Evolutionary conservation across 2,797 vertebrate genomes (phyloP).

Genomic region (Halcyon chelicuti): DNA sequence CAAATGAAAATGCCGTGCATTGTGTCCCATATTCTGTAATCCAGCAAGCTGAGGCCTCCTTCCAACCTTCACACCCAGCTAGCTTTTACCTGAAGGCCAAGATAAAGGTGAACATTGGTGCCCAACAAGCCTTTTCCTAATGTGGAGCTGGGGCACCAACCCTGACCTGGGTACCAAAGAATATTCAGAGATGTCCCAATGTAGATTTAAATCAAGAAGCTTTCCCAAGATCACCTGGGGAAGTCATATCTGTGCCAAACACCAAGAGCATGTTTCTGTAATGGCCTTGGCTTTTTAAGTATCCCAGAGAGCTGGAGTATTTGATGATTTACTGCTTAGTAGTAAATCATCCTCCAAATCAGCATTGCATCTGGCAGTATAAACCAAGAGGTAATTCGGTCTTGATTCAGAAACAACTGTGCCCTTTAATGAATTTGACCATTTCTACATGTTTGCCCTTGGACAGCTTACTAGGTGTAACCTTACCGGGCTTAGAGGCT

Average conservation of each 20-base stretch:
- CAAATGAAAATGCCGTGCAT: background rate
- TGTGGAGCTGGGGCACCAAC: background rate
- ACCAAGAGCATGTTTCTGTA: background rate
- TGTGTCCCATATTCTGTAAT: background rate
- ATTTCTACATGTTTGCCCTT: background rate
- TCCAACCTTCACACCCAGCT: background rate
- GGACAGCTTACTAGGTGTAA: constrained; percentile 12
- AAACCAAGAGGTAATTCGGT: background rate
- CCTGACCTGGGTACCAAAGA: background rate
- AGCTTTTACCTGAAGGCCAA: background rate
- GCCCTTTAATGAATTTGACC: background rate
- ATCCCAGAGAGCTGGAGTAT: background rate
- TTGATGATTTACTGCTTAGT: background rate
- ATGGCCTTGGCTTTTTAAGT: background rate
- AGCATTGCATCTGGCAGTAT: background rate
- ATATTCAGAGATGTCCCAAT: background rate
- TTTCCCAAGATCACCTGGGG: background rate
- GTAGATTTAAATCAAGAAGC: background rate
- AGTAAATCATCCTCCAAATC: background rate
- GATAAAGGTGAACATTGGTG: background rate
- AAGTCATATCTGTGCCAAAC: background rate
- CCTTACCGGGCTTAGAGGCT: background rate
- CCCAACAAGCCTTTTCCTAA: background rate
- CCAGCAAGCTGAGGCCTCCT: background rate
- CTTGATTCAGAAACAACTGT: background rate